phyloP scores from a whole-genome alignment of 2,797 vertebrate genomes.

The Adelosebastes latens region DNA sequence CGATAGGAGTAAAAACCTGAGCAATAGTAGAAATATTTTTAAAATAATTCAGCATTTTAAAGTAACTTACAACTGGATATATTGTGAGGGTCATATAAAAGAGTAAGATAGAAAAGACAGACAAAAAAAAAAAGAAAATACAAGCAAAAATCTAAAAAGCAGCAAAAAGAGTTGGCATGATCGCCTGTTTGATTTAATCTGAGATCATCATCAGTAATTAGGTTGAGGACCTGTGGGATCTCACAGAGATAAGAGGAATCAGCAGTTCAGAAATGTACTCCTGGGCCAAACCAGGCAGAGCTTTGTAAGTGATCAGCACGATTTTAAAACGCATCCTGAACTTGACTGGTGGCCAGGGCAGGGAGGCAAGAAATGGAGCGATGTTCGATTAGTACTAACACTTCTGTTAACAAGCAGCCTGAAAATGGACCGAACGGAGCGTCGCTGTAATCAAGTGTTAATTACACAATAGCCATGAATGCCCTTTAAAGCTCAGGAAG shows the following conservation, averaged over 20 bases:
- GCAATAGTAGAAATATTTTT: background rate
- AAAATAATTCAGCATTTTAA: background rate
- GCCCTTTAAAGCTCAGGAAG: constrained; percentile 11
- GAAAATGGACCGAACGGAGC: constrained; percentile 4
- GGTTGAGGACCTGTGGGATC: constrained; percentile 27
- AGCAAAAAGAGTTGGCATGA: background rate
- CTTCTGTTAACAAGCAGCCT: constrained; percentile 17
- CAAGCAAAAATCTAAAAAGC: background rate
- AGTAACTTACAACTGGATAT: background rate
- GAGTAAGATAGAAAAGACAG: background rate
- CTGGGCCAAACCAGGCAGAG: background rate
- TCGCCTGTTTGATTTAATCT: background rate
- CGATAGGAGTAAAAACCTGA: background rate
- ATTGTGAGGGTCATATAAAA: background rate
- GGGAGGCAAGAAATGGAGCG: background rate
- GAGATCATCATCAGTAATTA: constrained; percentile 10
- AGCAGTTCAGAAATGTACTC: constrained; percentile 42
- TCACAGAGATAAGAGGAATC: constrained; percentile 27
- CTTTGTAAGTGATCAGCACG: constrained; percentile 46
- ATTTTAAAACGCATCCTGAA: constrained; percentile 22
- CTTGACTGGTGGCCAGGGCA: background rate
- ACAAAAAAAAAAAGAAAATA: background rate
- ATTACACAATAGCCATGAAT: constrained; percentile 14
- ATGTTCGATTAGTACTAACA: constrained; percentile 11
- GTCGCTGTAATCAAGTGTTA: constrained; percentile 14